A percentile compares a stretch with the other conserved stretches of the same genome.
Conservation (phyloP, 2,888 invertebrate species). For the Cistogaster globosa region DNA sequence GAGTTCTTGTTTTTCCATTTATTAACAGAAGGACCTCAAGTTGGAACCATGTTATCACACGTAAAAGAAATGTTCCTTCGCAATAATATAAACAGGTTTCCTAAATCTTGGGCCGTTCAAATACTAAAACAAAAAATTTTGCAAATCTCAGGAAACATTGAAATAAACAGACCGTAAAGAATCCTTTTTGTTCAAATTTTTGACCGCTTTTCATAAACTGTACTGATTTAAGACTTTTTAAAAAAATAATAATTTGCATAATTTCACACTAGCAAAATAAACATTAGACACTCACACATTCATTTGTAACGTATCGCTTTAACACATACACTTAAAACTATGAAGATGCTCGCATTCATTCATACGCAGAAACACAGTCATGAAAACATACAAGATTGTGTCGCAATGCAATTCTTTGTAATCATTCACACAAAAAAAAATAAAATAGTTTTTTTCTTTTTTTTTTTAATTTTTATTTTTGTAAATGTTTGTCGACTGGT, state of each 20-base stretch:
- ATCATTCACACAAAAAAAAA: constrained; percentile 61
- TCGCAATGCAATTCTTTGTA: not conserved
- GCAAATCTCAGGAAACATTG: too few relatives aligned
- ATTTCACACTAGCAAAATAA: constrained; percentile 13
- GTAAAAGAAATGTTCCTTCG: too few relatives aligned
- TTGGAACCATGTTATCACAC: too few relatives aligned
- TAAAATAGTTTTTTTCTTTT: not conserved
- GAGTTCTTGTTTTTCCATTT: too few relatives aligned
- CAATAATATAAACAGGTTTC: too few relatives aligned
- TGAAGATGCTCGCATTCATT: constrained; percentile 53
- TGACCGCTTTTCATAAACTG: constrained; percentile 29
- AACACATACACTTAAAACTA: constrained; percentile 38
- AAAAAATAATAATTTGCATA: not conserved
- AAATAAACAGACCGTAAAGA: too few relatives aligned
- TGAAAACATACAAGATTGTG: constrained; percentile 25
- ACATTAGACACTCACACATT: constrained; percentile 5
- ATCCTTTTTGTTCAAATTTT: not conserved
- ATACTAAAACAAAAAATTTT: too few relatives aligned
- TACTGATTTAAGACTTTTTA: constrained; percentile 14
- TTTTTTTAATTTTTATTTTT: not conserved
- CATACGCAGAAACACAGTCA: constrained; percentile 39
- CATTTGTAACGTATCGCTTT: not conserved
- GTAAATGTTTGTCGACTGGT: constrained; percentile 6
- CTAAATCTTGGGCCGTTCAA: too few relatives aligned
- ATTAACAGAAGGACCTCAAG: too few relatives aligned